Base-by-base conservation (phyloP, 1,140 invertebrate genomes). In the Coboldia fuscipes region DNA sequence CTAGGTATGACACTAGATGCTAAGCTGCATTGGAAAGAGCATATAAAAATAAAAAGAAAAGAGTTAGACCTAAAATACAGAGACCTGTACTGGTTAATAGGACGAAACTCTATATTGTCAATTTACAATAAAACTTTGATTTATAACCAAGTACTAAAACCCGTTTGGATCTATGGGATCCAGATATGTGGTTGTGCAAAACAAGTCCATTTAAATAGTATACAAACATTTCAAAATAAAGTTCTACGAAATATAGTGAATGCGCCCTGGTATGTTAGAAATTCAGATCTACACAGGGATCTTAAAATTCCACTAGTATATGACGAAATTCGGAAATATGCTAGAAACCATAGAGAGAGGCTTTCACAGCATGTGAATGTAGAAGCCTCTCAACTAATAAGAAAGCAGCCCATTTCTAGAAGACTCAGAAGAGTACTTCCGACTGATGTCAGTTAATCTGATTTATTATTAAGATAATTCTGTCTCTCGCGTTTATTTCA, bases 131-230 rank as follows among this genome's bases (percentile, higher is more conserved):
- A 48, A 35, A 13, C 45, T 4, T 23, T 42, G 13, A 17, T 48
- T 1, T 51, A 50, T 21, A 44, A 46, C 35, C 16, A 34, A 26
- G 37, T 48, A 16, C n/a, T 50, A 0, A 46, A 46, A 40, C 43
- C 42, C 22, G 34, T 47, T 3, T 45, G 43, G 48, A 42, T 39
- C 8, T 47, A 46, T 37, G 42, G 44, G 2, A 40, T 47, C 5
- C 41, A 45, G 29, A 24, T 47, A 2, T 47, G 44, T 42, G 42
- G 42, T 7, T 38, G 38, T 30, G 36, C 43, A 2, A 37, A 13
- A 2, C 37, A 46, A 9, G 35, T 18, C 16, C 39, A 48, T 20
- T 29, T 45, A 1, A 20, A 35, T 3, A 40, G 33, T 5, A 35
- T 45, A 4, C 37, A 47, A 35, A 9, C 23, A 4, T 39, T 40